phyloP scores from a whole-genome alignment of 2,113 vertebrate species.

The Rhombomys opimus region DNA sequence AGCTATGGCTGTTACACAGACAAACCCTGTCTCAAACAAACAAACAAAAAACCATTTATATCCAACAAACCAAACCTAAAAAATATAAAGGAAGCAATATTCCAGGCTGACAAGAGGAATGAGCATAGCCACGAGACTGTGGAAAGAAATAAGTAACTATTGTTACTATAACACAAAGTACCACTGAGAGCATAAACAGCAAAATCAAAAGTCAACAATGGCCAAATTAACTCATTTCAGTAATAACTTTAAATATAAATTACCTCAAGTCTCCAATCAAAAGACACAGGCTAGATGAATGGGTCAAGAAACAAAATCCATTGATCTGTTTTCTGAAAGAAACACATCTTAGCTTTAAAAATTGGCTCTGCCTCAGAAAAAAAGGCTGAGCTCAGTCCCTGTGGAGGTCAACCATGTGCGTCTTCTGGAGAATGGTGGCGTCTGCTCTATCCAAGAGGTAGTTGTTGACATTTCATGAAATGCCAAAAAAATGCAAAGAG shows the following conservation, averaged over 20 bases:
- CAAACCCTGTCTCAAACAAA: too few species aligned
- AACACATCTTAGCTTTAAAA: neutral
- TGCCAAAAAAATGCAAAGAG: neutral
- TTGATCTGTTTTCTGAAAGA: neutral
- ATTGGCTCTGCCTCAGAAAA: neutral
- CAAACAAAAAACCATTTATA: neutral
- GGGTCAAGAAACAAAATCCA: neutral
- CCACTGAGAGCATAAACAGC: neutral
- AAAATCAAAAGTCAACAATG: neutral
- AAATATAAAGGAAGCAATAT: neutral
- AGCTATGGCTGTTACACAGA: too few species aligned
- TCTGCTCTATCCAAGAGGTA: neutral
- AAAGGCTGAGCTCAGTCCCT: neutral
- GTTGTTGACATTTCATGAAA: slow-evolving; percentile 18
- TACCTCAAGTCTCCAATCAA: neutral
- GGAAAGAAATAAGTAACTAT: too few species aligned
- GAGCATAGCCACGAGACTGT: neutral
- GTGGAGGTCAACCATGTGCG: neutral
- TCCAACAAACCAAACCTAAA: neutral
- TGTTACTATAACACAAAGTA: neutral
- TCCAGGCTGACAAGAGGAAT: neutral
- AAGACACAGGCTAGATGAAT: neutral
- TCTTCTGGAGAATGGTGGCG: neutral
- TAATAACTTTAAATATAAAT: neutral
- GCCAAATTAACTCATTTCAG: neutral